These are phyloP conservation scores for Hycleus cichorii DNA, from an alignment of 1,140 invertebrate genomes.

Conservation along the genomic window DNA sequence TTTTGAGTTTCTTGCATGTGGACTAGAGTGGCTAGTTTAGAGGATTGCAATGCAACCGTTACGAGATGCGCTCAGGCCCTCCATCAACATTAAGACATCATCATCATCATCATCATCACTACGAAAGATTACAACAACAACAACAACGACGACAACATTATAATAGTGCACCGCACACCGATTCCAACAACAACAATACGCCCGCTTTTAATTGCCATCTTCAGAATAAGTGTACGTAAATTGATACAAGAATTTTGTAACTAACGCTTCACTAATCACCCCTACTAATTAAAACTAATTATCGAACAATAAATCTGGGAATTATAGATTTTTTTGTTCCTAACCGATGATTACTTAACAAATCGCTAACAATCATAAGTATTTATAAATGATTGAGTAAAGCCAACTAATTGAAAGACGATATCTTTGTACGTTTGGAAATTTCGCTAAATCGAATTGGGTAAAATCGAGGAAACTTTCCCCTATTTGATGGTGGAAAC, in stretches of 20 bases:
- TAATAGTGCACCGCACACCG: slow-evolving; percentile 26
- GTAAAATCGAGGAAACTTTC: too few relatives aligned
- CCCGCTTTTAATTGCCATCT: slow-evolving; percentile 31
- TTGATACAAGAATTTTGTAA: slow-evolving; percentile 6
- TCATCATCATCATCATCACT: too few relatives aligned
- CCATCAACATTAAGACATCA: slow-evolving; percentile 17
- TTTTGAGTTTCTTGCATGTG: slow-evolving; percentile 18
- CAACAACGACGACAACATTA: slow-evolving; percentile 27
- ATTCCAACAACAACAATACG: slow-evolving; percentile 38
- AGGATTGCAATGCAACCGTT: slow-evolving; percentile 31
- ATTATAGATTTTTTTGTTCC: too few relatives aligned
- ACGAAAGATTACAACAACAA: slow-evolving; percentile 17
- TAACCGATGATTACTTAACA: too few relatives aligned
- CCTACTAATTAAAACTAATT: not conserved
- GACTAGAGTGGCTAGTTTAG: slow-evolving; percentile 19
- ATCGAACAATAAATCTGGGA: too few relatives aligned
- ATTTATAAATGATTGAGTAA: too few relatives aligned
- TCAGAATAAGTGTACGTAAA: slow-evolving; percentile 39
- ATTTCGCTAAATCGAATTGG: too few relatives aligned
- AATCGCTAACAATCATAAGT: too few relatives aligned
- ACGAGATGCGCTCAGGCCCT: slow-evolving; percentile 39
- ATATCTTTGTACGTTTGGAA: too few relatives aligned
- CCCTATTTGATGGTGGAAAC: not conserved
- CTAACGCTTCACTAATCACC: slow-evolving; percentile 11
- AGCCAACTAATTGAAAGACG: too few relatives aligned